Evolutionary conservation across 2,888 invertebrate species (phyloP).

Genomic region (Tinea semifulvella): DNA sequence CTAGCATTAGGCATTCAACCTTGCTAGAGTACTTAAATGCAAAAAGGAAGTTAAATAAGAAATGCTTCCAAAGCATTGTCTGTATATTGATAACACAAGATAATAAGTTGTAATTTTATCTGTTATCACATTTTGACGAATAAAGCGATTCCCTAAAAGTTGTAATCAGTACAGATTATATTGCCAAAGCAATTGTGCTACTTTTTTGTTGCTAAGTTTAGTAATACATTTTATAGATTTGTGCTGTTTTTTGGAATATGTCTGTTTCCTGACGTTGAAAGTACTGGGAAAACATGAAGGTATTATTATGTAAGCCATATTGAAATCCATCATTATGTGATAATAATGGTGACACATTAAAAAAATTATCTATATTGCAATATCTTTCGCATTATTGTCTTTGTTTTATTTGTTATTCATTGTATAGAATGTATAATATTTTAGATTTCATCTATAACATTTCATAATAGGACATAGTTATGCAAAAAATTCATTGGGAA

Average conservation of each 20-base stretch:
- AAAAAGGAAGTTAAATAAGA: neutral
- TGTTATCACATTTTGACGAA: neutral
- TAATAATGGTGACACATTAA: no score
- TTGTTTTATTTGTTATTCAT: no score
- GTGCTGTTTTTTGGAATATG: neutral
- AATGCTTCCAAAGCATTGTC: constrained; percentile 2
- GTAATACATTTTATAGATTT: neutral
- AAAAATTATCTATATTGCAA: no score
- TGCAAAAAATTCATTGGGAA: no score
- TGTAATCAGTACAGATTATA: constrained; percentile 1
- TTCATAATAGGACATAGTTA: no score
- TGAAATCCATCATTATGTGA: no score
- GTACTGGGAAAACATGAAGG: neutral
- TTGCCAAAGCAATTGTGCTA: neutral
- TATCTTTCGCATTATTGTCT: no score
- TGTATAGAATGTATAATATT: no score
- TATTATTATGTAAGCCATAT: constrained; percentile 1
- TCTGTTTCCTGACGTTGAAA: no score
- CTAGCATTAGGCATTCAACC: constrained; percentile 8
- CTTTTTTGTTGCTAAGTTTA: neutral
- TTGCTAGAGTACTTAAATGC: constrained; percentile 1
- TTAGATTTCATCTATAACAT: no score
- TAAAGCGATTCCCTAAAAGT: neutral
- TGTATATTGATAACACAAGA: neutral
- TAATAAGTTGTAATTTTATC: neutral